phyloP scores from a whole-genome alignment of 2,888 invertebrate genomes.

The Candidula unifasciata region DNA sequence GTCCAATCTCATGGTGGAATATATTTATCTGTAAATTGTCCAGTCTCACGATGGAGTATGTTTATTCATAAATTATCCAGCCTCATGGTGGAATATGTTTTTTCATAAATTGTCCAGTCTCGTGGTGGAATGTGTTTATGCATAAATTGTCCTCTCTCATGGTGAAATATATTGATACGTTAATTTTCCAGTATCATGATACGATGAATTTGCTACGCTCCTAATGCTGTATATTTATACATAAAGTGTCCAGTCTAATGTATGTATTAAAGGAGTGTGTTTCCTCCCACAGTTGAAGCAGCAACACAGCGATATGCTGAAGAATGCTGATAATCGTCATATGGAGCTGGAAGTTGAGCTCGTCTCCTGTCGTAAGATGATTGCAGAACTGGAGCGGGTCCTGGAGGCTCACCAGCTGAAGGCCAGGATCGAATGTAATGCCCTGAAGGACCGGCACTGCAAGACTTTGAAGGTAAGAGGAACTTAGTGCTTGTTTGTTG shows the following conservation, averaged over 20 bases:
- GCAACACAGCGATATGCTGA: conserved; percentile 57
- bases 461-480: conserved; percentile 70
- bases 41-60: too few relatives aligned
- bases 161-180: too few relatives aligned
- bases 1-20: too few relatives aligned
- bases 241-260: not conserved
- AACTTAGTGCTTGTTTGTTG: not conserved
- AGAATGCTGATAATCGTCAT: conserved; percentile 62
- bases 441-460: conserved; percentile 67
- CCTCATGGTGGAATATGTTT: too few relatives aligned
- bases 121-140: too few relatives aligned
- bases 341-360: conserved; percentile 64
- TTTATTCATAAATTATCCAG: too few relatives aligned
- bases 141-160: too few relatives aligned
- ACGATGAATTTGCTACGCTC: too few relatives aligned
- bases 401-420: conserved; percentile 65
- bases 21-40: too few relatives aligned
- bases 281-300: conserved; percentile 60
- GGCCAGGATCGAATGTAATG: conserved; percentile 68
- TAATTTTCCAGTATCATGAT: too few relatives aligned
- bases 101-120: too few relatives aligned
- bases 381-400: conserved; percentile 65
- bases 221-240: too few relatives aligned
- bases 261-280: not conserved
- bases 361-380: conserved; percentile 60